Conservation (phyloP, 1,140 invertebrate genomes). For the Theocolax elegans region DNA sequence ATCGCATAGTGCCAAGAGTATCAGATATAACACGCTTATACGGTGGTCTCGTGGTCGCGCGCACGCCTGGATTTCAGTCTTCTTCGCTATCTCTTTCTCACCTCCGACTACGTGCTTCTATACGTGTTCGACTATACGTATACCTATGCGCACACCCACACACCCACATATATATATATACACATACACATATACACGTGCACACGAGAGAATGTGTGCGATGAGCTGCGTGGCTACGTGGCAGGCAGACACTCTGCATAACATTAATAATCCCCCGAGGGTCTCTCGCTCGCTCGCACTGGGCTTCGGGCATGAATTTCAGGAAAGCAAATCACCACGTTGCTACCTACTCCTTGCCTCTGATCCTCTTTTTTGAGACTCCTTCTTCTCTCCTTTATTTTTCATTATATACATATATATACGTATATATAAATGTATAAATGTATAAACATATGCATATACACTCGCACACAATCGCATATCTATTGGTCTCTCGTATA, state of each 20-base stretch:
- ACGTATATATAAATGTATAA: too few species aligned
- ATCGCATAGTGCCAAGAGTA: conserved; percentile 59
- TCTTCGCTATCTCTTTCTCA: conserved; percentile 12
- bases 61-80: conserved; percentile 49
- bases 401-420: neutral
- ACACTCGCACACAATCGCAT: neutral
- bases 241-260: conserved; percentile 55
- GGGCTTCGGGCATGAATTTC: conserved; percentile 42
- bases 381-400: neutral
- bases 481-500: too few species aligned
- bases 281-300: conserved; percentile 35
- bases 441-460: too few species aligned
- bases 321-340: conserved; percentile 43
- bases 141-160: too few species aligned
- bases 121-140: too few species aligned
- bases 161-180: too few species aligned
- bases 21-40: conserved; percentile 54
- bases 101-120: neutral
- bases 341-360: conserved; percentile 38
- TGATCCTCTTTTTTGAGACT: conserved; percentile 7
- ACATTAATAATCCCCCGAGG: conserved; percentile 64
- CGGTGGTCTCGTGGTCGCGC: conserved; percentile 47
- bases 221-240: conserved; percentile 48
- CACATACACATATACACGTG: neutral
- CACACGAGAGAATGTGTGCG: too few species aligned